These are phyloP conservation scores for Colletes latitarsis DNA, from an alignment of 1,140 invertebrate genomes.

Conservation along the genomic window DNA sequence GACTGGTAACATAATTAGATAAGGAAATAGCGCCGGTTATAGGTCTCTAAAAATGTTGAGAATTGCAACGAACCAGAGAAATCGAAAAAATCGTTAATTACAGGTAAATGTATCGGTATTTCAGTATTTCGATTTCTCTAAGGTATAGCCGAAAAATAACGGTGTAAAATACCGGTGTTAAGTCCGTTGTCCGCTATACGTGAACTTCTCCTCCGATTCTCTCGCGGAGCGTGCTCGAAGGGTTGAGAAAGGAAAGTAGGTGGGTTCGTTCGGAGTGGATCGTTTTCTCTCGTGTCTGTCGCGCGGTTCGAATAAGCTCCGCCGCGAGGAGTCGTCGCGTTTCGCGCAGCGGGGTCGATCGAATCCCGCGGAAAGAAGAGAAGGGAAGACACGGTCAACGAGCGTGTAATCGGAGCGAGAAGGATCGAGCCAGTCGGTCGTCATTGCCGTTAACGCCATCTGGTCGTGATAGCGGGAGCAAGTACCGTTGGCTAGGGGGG, in stretches of 20 bases:
- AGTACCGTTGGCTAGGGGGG: not conserved
- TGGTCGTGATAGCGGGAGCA: conserved; percentile 12
- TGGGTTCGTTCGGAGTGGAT: conserved; percentile 14
- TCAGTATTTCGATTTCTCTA: too few species aligned
- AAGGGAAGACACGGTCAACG: conserved; percentile 5
- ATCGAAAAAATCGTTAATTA: too few species aligned
- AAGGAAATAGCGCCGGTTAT: too few species aligned
- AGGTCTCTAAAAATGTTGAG: too few species aligned
- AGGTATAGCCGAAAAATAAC: too few species aligned
- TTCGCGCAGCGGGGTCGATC: conserved; percentile 54
- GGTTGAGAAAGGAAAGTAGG: conserved; percentile 10
- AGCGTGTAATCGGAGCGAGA: not conserved
- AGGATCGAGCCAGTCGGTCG: not conserved
- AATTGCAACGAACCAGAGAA: too few species aligned
- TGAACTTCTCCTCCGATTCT: not conserved
- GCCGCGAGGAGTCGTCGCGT: conserved; percentile 35
- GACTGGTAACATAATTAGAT: too few species aligned
- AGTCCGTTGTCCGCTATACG: too few species aligned
- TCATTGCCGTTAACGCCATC: conserved; percentile 38
- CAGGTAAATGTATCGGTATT: too few species aligned
- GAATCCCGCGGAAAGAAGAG: conserved; percentile 45
- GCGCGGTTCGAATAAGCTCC: conserved; percentile 28
- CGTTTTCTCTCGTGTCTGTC: conserved; percentile 17
- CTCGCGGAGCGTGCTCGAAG: not conserved
- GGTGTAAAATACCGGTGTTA: too few species aligned